Percentiles rank a stretch among this genome's conserved stretches.
These are phyloP conservation scores for Bursaphelenchus mucronatus DNA, from an alignment of 1,140 invertebrate species.

Conservation along the genomic window DNA sequence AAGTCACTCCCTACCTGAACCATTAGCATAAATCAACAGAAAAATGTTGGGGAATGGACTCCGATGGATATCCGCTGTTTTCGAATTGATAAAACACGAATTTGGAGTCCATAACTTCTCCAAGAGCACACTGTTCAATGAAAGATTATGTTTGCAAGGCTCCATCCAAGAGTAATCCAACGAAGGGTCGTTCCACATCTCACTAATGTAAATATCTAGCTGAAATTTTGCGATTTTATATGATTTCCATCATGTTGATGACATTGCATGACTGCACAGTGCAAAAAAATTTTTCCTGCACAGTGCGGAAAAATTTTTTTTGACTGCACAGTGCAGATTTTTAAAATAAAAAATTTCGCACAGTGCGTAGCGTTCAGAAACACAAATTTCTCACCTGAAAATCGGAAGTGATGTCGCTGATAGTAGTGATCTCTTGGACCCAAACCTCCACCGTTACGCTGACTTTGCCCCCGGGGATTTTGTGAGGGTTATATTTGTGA, in stretches of 20 bases:
- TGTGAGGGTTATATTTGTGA: constrained; percentile 55
- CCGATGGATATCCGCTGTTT: constrained; percentile 59
- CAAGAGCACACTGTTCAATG: constrained; percentile 55
- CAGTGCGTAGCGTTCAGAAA: too few species aligned
- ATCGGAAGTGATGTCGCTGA: constrained; percentile 57
- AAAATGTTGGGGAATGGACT: constrained; percentile 59
- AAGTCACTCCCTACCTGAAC: constrained; percentile 42
- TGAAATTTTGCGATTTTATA: constrained; percentile 27
- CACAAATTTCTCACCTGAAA: constrained; percentile 41
- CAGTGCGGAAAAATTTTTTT: too few species aligned
- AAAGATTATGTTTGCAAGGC: constrained; percentile 60
- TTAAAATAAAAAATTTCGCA: too few species aligned
- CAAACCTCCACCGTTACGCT: constrained; percentile 47
- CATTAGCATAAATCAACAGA: constrained; percentile 59
- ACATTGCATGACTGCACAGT: too few species aligned
- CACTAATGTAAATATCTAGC: constrained; percentile 59
- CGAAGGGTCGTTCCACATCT: constrained; percentile 57
- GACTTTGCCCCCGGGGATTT: constrained; percentile 41
- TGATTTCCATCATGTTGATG: neutral
- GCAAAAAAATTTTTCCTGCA: too few species aligned
- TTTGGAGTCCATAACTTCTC: constrained; percentile 56
- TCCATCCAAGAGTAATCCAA: constrained; percentile 52
- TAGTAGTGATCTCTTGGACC: constrained; percentile 61
- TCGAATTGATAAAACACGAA: constrained; percentile 60
- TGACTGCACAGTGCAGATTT: too few species aligned